Base-by-base conservation (phyloP, 2,888 invertebrate species). In the Ochropleura plecta region DNA sequence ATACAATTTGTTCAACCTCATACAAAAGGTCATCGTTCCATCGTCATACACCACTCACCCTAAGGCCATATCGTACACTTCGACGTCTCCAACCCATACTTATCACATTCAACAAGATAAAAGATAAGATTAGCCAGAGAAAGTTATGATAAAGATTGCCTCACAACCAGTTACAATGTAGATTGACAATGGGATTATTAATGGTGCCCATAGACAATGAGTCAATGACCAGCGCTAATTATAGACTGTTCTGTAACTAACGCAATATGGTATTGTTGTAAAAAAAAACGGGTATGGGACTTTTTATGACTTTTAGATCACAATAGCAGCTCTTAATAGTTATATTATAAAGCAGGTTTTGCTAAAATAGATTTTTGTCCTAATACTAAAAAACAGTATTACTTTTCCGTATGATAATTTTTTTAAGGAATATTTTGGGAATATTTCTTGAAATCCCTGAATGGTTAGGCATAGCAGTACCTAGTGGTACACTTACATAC, bases 151-250 rank as follows among this genome's bases (percentile, higher is more conserved):
- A 16, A 40, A 30, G 46, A 70, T 82, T 84, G 44, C 85, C 42
- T 51, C 20, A 74, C 70, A 62, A 67, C 69, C 53, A 68, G 63
- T 73, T 63, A 86, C 84, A 82, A 79, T 71, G 79, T n/a, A 48
- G 42, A 82, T 74, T 78, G 79, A 87, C 86, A 87, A 84, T 87
- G 53, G 82, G 44, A 76, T 76, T 78, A 78, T 79, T 78, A 82
- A 86, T 86, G 74, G 70, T 64, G 46, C 55, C 65, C n/a, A 30
- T 62, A 82, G 62, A 87, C 80, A 81, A 88, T 84, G 67, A 64
- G 64, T 82, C 79, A 75, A 87, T 84, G 67, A 69, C 67, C 64
- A 74, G 62, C 18, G 49, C 42, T 76, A 79, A 85, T 83, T 78
- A 78, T 59, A 46, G 16, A 2, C 46, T 66, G 70, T 69, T 55